Evolutionary conservation across 64 coral and sea anemone genomes (phyloP).

Genomic region (Orbicella faveolata): DNA sequence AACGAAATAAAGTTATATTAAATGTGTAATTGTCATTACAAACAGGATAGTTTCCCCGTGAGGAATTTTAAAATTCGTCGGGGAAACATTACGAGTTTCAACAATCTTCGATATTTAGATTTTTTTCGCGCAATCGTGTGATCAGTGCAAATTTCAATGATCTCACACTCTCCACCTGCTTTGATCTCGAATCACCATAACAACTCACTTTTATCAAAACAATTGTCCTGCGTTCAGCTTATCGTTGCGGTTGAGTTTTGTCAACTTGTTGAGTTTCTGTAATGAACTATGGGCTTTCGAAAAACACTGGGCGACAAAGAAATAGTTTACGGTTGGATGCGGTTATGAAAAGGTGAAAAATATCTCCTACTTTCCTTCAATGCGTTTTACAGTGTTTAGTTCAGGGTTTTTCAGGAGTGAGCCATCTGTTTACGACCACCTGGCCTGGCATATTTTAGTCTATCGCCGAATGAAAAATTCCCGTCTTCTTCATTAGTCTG

Average conservation of each 20-base stretch:
- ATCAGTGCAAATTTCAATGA: constrained; percentile 13
- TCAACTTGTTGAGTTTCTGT: constrained; percentile 37
- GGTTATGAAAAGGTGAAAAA: constrained; percentile 26
- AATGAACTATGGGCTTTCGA: constrained; percentile 28
- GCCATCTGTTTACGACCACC: constrained; percentile 43
- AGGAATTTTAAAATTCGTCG: too few species aligned
- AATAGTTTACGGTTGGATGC: constrained; percentile 31
- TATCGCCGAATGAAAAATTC: constrained; percentile 1
- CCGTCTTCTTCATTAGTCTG: not conserved
- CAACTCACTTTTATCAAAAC: not conserved
- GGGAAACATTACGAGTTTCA: not conserved
- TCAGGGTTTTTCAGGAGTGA: not conserved
- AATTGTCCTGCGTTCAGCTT: not conserved
- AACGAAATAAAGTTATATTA: not conserved
- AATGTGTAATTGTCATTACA: not conserved
- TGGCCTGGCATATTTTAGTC: constrained; percentile 15
- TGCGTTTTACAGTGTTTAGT: not conserved
- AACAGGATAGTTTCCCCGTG: not conserved
- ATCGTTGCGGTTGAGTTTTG: constrained; percentile 16
- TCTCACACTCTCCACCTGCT: constrained; percentile 24
- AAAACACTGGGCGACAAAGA: constrained; percentile 20
- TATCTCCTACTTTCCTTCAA: not conserved
- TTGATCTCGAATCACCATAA: constrained; percentile 15
- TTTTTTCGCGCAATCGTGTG: not conserved
- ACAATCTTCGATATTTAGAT: not conserved